Evolutionary conservation across 1,140 invertebrate species (phyloP), one percentile per base, ranked within the genome.

Genomic region (Drosophila hydei): DNA sequence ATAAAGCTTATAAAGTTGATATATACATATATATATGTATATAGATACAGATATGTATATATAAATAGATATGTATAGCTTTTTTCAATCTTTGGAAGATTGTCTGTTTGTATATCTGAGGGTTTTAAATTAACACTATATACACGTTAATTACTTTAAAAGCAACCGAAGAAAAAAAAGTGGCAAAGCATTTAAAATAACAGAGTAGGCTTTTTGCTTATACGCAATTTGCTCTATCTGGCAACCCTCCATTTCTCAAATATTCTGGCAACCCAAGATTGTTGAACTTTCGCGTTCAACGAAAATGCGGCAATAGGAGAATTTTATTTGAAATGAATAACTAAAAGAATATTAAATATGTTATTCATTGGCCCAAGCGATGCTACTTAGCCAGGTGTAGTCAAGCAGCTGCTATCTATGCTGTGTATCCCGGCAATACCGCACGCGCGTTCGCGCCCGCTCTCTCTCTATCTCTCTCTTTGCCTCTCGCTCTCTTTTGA

Each of bases 381-480:
- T 18, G 23, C 16, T 30, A 67, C 6, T 30, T 47, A 33, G 60
- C 21, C 23, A 69, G 48, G 19, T 50, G 65, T n/a, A 55, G 40
- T 61, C 23, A 21, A 63, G 51, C 38, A 54, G 59, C 40, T 59
- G 58, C 51, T 69, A 42, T 38, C 33, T 27, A 40, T 54, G 30
- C 9, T 70, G 42, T 63, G 59, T 56, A 64, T 63, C 23, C 36
- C 23, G 30, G 52, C 42, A 40, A 62, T 36, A 23, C 27, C 67
- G 59, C 59, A 62, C 30, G 58, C 67, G 43, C 61, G 45, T n/a
- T 56, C 67, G 6, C 21, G 42, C 36, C 19, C 14, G 30, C 4
- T 51, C 25, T 30, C 6, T 9, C 52, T 19, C 14, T 54, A 3
- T 42, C 23, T 4, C 14, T n/a, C 52, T 58, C 16, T 67, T n/a